Percentiles rank a stretch among this genome's conserved stretches.
These are phyloP conservation scores for Rhyacichthys aspro DNA, from an alignment of 2,797 vertebrate species.

Conservation along the genomic window DNA sequence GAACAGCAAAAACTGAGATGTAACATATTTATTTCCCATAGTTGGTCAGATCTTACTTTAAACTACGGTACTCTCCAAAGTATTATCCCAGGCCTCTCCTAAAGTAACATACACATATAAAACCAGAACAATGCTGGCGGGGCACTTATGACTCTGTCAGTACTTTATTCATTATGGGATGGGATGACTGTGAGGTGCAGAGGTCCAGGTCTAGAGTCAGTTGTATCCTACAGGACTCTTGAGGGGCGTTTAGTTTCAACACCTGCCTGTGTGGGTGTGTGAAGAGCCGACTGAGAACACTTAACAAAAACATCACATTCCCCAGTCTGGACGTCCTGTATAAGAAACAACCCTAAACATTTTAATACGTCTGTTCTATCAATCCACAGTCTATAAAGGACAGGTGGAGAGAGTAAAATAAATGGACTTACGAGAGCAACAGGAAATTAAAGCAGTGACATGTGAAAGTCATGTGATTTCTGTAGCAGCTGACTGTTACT, in stretches of 20 bases:
- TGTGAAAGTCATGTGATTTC: background rate
- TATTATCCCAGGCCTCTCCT: too few species aligned
- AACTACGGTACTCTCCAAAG: too few species aligned
- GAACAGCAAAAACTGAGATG: too few species aligned
- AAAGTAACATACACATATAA: background rate
- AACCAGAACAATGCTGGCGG: background rate
- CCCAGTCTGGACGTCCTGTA: conserved; percentile 18
- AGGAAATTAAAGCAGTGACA: background rate
- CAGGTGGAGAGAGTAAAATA: background rate
- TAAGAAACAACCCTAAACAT: conserved; percentile 17
- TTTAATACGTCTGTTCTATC: conserved; percentile 9
- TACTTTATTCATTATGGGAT: background rate
- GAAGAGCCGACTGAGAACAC: conserved; percentile 53
- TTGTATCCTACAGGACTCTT: conserved; percentile 31
- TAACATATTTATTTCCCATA: too few species aligned
- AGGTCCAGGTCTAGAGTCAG: conserved; percentile 18
- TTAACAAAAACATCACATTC: conserved; percentile 58
- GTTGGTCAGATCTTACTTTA: too few species aligned
- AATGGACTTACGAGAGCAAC: background rate
- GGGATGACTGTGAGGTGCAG: conserved; percentile 23
- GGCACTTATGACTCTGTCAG: conserved; percentile 11
- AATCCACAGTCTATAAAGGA: background rate
- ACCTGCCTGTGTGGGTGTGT: conserved; percentile 76
- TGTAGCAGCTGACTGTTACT: background rate
- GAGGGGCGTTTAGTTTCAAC: conserved; percentile 47